Base-by-base conservation (phyloP, 2,888 invertebrate species). In the Drepana falcataria region DNA sequence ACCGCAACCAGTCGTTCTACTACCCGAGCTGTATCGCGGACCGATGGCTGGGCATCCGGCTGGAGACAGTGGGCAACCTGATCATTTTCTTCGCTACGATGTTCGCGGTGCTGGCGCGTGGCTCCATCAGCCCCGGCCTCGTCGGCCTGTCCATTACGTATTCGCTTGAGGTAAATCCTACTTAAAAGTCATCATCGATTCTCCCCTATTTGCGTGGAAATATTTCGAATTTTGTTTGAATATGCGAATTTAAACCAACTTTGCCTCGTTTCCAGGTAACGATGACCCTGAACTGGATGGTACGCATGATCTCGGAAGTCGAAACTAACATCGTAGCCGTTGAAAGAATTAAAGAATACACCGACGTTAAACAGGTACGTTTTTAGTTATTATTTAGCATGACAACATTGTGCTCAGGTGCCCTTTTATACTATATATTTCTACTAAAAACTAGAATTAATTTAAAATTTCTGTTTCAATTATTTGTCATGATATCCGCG, bases 311-410 rank as follows among this genome's bases (percentile, higher is more conserved):
- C 0, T 95, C 96, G 7, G 97, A 97, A 72, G 94, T 97, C 53
- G 97, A 97, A 87, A 96, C 97, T 0, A 97, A 97, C 80, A 96
- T 97, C 68, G 97, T 97, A 1, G 95, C 97, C 4, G 96, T 97
- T 4, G 97, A 97, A 84, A 93, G 97, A 77, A 96, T 97, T 65
- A 96, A 96, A 74, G 97, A 98, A 76, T 97, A 97, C 78, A 93
- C 94, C 1, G 96, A 95, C 74, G 93, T 94, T 0, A 91, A 93
- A 34, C 95, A 51, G 40, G 51, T 51, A 40, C 33, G 21, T 21
- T 21, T 21, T 21, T 21, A 21, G 21, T 21, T 21, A n/a, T 21
- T 5, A 35, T 37, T n/a, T 37, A 1, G 4, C n/a, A 35, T 37
- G 35, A n/a, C n/a, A 35, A 48, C 5, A 21, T 35, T n/a, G 2